phyloP scores from a whole-genome alignment of 1,140 invertebrate genomes.

The Wiebesia pumilae region DNA sequence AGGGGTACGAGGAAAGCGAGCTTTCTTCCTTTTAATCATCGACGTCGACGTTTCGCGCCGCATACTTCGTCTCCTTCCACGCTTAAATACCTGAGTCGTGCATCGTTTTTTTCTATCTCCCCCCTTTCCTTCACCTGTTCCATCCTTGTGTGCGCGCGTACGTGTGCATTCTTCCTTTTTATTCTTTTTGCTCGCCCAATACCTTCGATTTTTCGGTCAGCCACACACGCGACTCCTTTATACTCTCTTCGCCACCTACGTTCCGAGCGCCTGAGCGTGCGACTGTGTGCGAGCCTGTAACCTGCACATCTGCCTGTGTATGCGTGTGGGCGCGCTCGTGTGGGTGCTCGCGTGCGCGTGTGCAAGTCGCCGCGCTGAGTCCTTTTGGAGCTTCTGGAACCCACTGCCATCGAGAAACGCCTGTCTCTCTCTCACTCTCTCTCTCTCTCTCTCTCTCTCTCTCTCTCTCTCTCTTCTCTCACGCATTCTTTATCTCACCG shows the following conservation, averaged over 20 bases:
- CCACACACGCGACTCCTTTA: slow-evolving; percentile 23
- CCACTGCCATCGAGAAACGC: background rate
- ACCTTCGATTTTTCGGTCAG: slow-evolving; percentile 36
- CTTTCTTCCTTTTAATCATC: slow-evolving; percentile 27
- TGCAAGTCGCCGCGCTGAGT: background rate
- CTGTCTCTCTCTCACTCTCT: background rate
- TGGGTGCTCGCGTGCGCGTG: background rate
- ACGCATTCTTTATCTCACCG: background rate
- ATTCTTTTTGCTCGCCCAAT: background rate
- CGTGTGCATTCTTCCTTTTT: background rate
- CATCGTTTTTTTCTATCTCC: background rate
- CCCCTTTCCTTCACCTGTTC: slow-evolving; percentile 10
- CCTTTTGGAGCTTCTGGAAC: slow-evolving; percentile 35
- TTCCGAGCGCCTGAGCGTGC: background rate
- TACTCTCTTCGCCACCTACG: background rate
- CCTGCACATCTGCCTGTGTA: no score
- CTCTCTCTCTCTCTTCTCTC: background rate
- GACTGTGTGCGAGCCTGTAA: no score
- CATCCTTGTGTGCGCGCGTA: background rate
- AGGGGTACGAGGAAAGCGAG: background rate
- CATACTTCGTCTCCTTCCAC: slow-evolving; percentile 3
- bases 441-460: background rate
- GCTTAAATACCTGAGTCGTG: background rate
- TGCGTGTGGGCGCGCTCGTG: background rate
- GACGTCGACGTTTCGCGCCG: background rate